Conservation (phyloP, 2,113 vertebrate species). For the Sminthopsis crassicaudata region DNA sequence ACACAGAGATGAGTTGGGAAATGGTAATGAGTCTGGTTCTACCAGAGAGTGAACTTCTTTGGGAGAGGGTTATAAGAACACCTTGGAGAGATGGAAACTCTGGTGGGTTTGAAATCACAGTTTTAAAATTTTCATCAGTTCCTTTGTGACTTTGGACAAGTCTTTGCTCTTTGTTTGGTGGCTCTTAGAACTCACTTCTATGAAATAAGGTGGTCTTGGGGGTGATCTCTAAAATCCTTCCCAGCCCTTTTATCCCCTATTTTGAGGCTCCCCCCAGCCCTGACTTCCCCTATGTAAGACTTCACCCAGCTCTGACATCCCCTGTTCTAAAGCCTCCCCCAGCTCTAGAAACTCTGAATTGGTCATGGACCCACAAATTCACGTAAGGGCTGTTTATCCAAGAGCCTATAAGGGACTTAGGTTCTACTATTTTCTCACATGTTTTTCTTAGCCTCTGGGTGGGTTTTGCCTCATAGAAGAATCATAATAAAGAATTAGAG, state of each 20-base stretch:
- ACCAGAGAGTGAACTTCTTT: too few species aligned
- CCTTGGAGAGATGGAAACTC: too few species aligned
- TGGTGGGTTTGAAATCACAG: too few species aligned
- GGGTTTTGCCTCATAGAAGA: neutral
- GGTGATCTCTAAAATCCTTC: neutral
- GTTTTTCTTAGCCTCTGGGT: neutral
- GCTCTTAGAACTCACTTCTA: neutral
- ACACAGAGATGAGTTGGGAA: too few species aligned
- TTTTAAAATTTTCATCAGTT: neutral
- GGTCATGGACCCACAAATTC: neutral
- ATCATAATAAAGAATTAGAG: neutral
- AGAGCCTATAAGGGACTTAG: neutral
- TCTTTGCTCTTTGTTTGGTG: neutral
- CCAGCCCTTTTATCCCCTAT: too few species aligned
- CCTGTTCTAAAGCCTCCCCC: neutral
- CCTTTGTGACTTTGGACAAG: neutral
- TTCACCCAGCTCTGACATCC: neutral
- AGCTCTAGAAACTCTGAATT: neutral
- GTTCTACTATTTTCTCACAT: neutral
- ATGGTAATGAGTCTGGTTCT: too few species aligned
- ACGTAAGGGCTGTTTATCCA: neutral
- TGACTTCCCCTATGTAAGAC: neutral
- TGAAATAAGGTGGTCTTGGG: neutral
- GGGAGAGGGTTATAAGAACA: too few species aligned
- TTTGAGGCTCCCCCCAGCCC: too few species aligned